Conservation (phyloP, 1,140 invertebrate genomes). For the Papilio glaucus region DNA sequence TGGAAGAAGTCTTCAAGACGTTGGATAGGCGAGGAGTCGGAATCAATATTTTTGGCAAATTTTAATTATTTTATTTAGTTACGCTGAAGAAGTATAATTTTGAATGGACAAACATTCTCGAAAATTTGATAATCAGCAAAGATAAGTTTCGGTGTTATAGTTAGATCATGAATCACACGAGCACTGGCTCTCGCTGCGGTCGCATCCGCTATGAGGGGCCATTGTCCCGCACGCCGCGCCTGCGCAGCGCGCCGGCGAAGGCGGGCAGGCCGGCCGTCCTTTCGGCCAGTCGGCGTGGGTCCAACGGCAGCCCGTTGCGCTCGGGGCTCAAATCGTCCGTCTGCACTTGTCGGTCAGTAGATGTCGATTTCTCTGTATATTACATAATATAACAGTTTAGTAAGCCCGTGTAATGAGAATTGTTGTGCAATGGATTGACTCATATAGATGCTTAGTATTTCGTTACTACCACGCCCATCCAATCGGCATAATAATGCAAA, state of each 20-base stretch:
- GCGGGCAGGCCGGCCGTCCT: slow-evolving; percentile 42
- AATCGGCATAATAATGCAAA: no score
- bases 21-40: no score
- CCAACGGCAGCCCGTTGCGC: slow-evolving; percentile 50
- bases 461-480: no score
- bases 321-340: slow-evolving; percentile 54
- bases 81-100: no score
- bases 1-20: no score
- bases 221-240: slow-evolving; percentile 44
- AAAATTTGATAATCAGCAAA: no score
- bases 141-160: neutral
- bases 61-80: no score
- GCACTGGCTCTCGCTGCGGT: slow-evolving; percentile 45
- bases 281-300: slow-evolving; percentile 49
- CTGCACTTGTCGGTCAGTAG: slow-evolving; percentile 64
- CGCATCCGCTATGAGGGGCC: slow-evolving; percentile 49
- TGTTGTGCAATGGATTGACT: no score
- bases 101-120: no score
- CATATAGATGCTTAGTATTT: no score
- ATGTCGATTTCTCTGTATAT: slow-evolving; percentile 56
- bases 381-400: neutral
- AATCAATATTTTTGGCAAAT: no score
- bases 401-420: neutral
- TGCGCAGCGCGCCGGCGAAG: slow-evolving; percentile 42
- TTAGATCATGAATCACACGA: slow-evolving; percentile 43